These are phyloP conservation scores for Coregonus suidteri DNA, from an alignment of 2,797 vertebrate genomes.

Conservation along the genomic window DNA sequence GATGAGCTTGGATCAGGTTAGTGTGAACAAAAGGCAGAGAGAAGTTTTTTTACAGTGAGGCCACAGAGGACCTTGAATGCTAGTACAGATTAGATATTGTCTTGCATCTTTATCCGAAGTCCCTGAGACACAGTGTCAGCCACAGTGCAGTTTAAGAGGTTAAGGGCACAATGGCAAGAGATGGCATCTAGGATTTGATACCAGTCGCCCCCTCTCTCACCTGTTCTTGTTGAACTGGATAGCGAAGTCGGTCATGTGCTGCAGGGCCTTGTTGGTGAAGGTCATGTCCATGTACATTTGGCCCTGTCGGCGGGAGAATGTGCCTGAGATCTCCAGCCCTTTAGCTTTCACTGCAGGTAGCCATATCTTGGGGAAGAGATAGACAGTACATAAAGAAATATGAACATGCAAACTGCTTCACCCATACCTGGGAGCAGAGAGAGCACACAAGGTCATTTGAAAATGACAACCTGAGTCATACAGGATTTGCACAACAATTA, in stretches of 20 bases:
- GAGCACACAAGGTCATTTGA: neutral
- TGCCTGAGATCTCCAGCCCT: constrained; percentile 94
- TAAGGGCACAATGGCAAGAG: no score
- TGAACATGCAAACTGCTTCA: neutral
- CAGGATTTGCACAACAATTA: neutral
- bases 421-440: neutral
- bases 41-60: neutral
- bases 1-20: no score
- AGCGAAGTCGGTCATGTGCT: constrained; percentile 98
- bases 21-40: neutral
- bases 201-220: constrained; percentile 65
- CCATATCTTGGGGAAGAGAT: constrained; percentile 83
- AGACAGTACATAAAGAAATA: neutral
- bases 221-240: constrained; percentile 99
- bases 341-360: constrained; percentile 97
- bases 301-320: constrained; percentile 93
- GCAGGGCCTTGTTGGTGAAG: constrained; percentile 97
- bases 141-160: no score
- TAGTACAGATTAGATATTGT: neutral
- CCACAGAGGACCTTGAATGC: neutral
- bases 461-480: neutral
- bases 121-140: no score
- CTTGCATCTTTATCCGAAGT: no score
- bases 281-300: constrained; percentile 99
- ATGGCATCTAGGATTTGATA: no score